Evolutionary conservation across 2,797 vertebrate genomes (phyloP).

Genomic region (Astyanax mexicanus): DNA sequence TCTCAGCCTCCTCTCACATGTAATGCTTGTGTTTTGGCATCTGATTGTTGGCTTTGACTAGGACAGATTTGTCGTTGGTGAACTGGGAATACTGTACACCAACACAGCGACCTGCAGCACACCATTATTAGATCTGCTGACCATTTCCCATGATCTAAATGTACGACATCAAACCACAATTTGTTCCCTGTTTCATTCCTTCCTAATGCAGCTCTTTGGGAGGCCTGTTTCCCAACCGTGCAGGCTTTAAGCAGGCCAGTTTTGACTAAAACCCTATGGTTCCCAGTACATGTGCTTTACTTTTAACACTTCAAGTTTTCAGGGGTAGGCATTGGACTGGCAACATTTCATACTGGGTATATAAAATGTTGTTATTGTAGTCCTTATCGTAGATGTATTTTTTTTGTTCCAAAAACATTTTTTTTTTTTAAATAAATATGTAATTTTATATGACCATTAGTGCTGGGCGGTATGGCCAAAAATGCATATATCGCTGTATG

Average conservation of each 20-base stretch:
- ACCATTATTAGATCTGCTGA: constrained; percentile 20
- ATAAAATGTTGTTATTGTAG: too few species aligned
- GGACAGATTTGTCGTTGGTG: constrained; percentile 14
- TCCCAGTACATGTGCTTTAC: background rate
- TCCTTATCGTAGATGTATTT: too few species aligned
- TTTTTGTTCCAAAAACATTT: too few species aligned
- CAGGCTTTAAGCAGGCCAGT: background rate
- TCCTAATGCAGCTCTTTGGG: background rate
- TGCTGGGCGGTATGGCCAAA: too few species aligned
- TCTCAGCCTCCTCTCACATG: background rate
- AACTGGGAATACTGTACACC: constrained; percentile 6
- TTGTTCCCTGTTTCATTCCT: background rate
- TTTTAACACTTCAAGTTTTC: too few species aligned
- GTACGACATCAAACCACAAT: background rate
- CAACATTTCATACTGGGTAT: too few species aligned
- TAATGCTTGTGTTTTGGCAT: constrained; percentile 16
- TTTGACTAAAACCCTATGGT: background rate
- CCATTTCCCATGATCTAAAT: constrained; percentile 1
- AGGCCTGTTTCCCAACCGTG: background rate
- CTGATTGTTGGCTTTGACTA: constrained; percentile 16
- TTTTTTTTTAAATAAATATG: too few species aligned
- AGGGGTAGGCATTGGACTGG: too few species aligned
- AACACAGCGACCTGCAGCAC: background rate
- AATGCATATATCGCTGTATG: too few species aligned
- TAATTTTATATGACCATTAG: too few species aligned